phyloP scores from a whole-genome alignment of 2,797 vertebrate species.

The Spheniscus humboldti region DNA sequence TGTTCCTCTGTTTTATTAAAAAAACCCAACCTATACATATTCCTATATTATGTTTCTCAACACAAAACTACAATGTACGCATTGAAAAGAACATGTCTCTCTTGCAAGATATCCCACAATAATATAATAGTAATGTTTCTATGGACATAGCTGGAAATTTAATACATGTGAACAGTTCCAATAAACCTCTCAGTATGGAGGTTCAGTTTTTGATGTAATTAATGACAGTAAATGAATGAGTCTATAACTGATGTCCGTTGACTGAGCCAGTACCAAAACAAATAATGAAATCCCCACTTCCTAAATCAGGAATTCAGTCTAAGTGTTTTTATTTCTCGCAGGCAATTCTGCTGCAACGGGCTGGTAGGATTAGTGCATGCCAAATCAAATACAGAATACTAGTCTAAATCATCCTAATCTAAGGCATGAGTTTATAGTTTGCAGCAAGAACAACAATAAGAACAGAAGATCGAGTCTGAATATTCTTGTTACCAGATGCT shows the following conservation, averaged over 20 bases:
- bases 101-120: background rate
- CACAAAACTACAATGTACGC: background rate
- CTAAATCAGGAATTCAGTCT: background rate
- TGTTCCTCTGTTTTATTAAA: background rate
- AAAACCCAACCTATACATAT: accelerated
- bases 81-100: background rate
- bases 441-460: background rate
- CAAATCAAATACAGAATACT: background rate
- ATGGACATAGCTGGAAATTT: background rate
- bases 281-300: background rate
- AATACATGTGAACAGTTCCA: background rate
- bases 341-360: background rate
- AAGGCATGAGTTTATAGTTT: background rate
- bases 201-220: background rate
- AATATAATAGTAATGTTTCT: background rate
- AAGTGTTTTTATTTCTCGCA: background rate
- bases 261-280: background rate
- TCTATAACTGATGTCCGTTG: background rate
- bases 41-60: background rate
- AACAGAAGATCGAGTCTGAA: background rate
- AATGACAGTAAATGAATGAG: background rate
- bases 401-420: background rate
- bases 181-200: background rate
- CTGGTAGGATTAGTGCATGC: background rate
- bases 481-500: background rate